Percentiles rank a stretch among this genome's conserved stretches.
Conservation (phyloP, 2,797 vertebrate species). For the Sebastes hubbsi region DNA sequence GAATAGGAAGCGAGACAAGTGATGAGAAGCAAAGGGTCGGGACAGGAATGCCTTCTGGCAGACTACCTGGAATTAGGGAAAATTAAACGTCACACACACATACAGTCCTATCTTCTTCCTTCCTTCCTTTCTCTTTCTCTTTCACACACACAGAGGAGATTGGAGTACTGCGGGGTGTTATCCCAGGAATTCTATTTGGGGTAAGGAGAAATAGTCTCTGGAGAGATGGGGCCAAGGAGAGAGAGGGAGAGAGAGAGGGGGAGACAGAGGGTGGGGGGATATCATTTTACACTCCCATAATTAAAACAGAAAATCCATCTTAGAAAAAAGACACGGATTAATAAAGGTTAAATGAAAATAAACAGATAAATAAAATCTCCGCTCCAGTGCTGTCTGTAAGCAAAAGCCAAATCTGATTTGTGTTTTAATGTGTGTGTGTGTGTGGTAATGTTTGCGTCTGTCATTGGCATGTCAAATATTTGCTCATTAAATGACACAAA, state of each 20-base stretch:
- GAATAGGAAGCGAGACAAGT: conserved; percentile 46
- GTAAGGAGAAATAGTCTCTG: conserved; percentile 54
- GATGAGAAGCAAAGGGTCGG: conserved; percentile 60
- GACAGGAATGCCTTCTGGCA: conserved; percentile 82
- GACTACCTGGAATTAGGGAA: conserved; percentile 84
- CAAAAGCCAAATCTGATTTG: conserved; percentile 71
- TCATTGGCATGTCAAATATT: conserved; percentile 80
- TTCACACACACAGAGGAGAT: conserved; percentile 40
- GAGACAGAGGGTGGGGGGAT: neutral
- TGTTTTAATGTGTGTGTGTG: conserved; percentile 55
- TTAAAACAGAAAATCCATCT: conserved; percentile 65
- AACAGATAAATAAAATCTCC: conserved; percentile 73
- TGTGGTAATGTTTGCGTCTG: conserved; percentile 64
- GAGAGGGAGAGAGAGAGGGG: conserved; percentile 4
- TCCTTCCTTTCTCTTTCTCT: conserved; percentile 47
- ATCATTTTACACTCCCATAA: conserved; percentile 56
- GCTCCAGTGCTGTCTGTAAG: conserved; percentile 68
- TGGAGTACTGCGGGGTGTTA: conserved; percentile 60
- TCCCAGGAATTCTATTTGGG: conserved; percentile 64
- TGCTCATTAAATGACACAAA: conserved; percentile 83
- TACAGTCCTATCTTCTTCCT: conserved; percentile 52
- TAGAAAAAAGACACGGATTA: conserved; percentile 61
- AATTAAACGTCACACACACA: conserved; percentile 82
- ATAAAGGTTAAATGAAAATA: conserved; percentile 76
- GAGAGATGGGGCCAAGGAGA: conserved; percentile 28